Evolutionary conservation across 92 coral and sea anemone species (phyloP), one percentile per base, ranked within the genome.

Genomic region (Galaxea fascicularis): DNA sequence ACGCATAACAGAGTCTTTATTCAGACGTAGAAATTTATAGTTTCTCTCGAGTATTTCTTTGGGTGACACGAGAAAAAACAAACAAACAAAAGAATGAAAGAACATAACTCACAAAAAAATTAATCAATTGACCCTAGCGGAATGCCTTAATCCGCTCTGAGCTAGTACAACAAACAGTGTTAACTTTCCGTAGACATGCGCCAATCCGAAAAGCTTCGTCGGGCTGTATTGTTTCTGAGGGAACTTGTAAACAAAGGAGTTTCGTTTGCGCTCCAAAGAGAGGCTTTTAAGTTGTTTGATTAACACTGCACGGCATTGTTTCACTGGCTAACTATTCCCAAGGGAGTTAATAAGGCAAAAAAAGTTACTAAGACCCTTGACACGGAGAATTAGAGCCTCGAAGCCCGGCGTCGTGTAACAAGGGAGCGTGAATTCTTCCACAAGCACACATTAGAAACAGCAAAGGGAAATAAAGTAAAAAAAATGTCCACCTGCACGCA

Each of bases 271-370:
- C 69, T 68, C 58, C 49, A 13, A 4, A 82, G 78, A n/a, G 44
- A 58, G 59, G 45, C 78, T 53, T 60, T 82, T 35, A 82, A 82
- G 39, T 68, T 59, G 21, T 44, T 82, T 70, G 20, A 56, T 79
- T 51, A 65, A 39, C 25, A 52, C 51, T 4, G 49, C 1, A 28
- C 16, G 39, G 65, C 15, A 30, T 79, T 79, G 65, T 76, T 76
- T 57, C 4, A 15, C 46, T 65, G 24, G 78, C 10, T 25, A 39
- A 41, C 26, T 41, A 27, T 30, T 35, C 86, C 59, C 86, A 12
- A 0, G 71, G 41, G 85, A 53, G 49, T 20, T 67, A 4, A 35
- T 24, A 17, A n/a, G 21, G 26, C 75, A 26, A 15, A 8, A 26
- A 20, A 52, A 57, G 1, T 14, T 26, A 14, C 41, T 51, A 15